Conservation (phyloP, 2,888 invertebrate genomes). For the Trachelus tabidus region DNA sequence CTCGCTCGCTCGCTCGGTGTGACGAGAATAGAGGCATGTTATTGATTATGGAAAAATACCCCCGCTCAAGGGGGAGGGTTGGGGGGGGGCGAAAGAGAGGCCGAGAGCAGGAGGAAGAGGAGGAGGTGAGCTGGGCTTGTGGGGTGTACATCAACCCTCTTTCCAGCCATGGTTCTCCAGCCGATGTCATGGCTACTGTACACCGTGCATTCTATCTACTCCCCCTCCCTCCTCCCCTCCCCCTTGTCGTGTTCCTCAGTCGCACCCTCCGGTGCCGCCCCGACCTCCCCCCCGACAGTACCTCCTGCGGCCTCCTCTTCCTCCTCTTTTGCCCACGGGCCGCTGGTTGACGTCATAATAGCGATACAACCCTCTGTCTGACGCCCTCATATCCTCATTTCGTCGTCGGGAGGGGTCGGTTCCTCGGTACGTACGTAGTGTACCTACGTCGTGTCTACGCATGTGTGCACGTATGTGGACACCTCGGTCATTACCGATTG, state of each 20-base stretch:
- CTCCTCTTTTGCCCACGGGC: constrained; percentile 13
- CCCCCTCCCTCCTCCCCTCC: constrained; percentile 19
- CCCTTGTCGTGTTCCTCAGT: constrained; percentile 31
- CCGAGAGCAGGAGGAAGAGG: neutral
- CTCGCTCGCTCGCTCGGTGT: constrained; percentile 54
- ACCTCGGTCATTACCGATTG: constrained; percentile 3
- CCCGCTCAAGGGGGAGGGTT: constrained; percentile 34
- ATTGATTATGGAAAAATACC: constrained; percentile 64
- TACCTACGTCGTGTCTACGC: neutral
- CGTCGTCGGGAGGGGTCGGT: neutral
- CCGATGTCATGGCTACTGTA: constrained; percentile 55
- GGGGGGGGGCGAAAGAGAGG: constrained; percentile 15
- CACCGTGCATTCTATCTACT: constrained; percentile 36
- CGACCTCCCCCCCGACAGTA: constrained; percentile 28
- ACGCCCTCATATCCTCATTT: neutral
- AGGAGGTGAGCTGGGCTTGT: neutral
- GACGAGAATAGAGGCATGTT: constrained; percentile 63
- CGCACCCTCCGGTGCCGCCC: constrained; percentile 10
- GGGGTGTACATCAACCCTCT: constrained; percentile 15
- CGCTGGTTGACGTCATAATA: constrained; percentile 48
- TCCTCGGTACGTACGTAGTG: neutral
- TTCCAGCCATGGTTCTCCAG: constrained; percentile 46
- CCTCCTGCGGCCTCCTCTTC: constrained; percentile 30
- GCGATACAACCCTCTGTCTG: constrained; percentile 26
- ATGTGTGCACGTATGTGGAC: neutral